phyloP scores from a whole-genome alignment of 2,797 vertebrate species.

The Myripristis murdjan region DNA sequence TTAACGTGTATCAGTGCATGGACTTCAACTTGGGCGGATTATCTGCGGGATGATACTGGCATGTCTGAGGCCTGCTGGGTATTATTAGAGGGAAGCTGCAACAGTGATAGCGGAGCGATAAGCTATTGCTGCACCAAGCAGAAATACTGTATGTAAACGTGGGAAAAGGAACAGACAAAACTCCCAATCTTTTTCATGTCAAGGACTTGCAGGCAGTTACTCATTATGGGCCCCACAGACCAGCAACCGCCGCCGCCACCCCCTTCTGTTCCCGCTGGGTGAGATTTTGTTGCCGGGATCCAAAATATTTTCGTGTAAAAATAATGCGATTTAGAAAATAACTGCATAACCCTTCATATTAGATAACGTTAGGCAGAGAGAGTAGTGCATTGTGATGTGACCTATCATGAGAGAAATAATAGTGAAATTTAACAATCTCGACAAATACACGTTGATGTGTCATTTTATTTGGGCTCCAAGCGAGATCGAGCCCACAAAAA shows the following conservation, averaged over 20 bases:
- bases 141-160: slow-evolving; percentile 10
- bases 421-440: no score
- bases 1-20: slow-evolving; percentile 72
- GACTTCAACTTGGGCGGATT: slow-evolving; percentile 68
- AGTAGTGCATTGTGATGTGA: no score
- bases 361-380: no score
- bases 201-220: slow-evolving; percentile 37
- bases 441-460: neutral
- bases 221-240: no score
- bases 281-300: no score
- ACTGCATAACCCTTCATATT: no score
- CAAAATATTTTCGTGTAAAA: no score
- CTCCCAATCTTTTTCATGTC: slow-evolving; percentile 10
- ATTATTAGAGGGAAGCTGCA: slow-evolving; percentile 42
- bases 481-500: slow-evolving; percentile 50
- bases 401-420: no score
- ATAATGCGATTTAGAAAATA: no score
- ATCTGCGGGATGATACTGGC: slow-evolving; percentile 51
- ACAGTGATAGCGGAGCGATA: slow-evolving; percentile 49
- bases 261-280: no score
- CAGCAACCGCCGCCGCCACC: no score
- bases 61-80: slow-evolving; percentile 7
- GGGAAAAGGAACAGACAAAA: neutral
- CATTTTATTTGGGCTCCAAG: slow-evolving; percentile 1
- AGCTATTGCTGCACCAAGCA: slow-evolving; percentile 44